phyloP scores from a whole-genome alignment of 2,113 vertebrate species.

The Pteronura brasiliensis region DNA sequence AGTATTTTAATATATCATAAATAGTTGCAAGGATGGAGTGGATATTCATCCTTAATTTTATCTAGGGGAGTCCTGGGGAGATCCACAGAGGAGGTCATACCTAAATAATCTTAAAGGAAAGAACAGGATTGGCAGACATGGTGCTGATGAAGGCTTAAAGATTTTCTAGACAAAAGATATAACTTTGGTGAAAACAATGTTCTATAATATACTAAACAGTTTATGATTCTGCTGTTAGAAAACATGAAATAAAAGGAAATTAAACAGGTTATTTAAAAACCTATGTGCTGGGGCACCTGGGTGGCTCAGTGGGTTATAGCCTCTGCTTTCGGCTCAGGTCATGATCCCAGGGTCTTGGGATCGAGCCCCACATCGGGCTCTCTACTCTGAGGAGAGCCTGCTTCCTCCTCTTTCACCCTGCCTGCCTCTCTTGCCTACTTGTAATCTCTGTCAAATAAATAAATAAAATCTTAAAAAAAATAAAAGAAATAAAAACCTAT shows the following conservation, averaged over 20 bases:
- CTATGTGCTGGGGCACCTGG: background rate
- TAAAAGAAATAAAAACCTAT: background rate
- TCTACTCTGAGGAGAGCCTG: too few species aligned
- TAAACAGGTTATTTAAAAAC: background rate
- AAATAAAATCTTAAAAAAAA: too few species aligned
- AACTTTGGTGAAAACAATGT: background rate
- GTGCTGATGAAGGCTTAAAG: background rate
- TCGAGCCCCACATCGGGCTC: too few species aligned
- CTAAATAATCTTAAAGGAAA: background rate
- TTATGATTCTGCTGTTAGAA: background rate
- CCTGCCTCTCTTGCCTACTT: too few species aligned
- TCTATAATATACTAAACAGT: background rate
- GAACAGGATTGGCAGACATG: background rate
- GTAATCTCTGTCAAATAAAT: too few species aligned
- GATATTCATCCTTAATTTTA: background rate
- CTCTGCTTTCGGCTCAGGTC: too few species aligned
- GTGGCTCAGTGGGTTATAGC: too few species aligned
- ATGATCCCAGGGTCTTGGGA: too few species aligned
- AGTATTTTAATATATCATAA: background rate
- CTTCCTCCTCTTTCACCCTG: too few species aligned
- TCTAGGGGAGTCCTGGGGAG: background rate
- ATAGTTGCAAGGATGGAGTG: background rate
- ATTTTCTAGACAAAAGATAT: background rate
- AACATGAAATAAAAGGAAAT: background rate
- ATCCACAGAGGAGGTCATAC: background rate